phyloP scores from a whole-genome alignment of 30 jellyfish, hydroid and myxozoan genomes.

The Nemopilema nomurai region DNA sequence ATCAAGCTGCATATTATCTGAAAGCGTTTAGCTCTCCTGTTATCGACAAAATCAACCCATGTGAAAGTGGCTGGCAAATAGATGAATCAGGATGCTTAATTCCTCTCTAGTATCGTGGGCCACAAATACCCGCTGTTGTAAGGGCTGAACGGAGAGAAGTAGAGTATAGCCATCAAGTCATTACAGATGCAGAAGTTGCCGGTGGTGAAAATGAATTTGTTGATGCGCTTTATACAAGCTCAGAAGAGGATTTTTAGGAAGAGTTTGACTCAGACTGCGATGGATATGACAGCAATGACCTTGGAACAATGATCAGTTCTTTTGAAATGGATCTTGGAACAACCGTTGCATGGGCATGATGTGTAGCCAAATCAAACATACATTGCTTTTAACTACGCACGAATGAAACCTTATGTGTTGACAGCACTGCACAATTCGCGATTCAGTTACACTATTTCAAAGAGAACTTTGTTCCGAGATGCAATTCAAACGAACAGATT shows the following conservation, averaged over 20 bases:
- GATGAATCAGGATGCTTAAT: constrained; percentile 36
- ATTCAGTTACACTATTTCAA: background rate
- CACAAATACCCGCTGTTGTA: constrained; percentile 52
- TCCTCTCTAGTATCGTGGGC: constrained; percentile 67
- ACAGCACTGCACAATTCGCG: background rate
- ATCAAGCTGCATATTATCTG: constrained; percentile 39
- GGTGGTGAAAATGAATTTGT: constrained; percentile 46
- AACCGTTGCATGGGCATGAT: background rate
- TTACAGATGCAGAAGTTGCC: constrained; percentile 22
- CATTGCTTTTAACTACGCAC: background rate
- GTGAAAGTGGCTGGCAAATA: constrained; percentile 62
- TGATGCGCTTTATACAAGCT: constrained; percentile 52
- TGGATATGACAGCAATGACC: constrained; percentile 76
- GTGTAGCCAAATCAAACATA: background rate
- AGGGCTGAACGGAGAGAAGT: constrained; percentile 58
- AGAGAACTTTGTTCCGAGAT: background rate
- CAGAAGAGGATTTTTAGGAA: constrained; percentile 16
- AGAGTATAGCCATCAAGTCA: constrained; percentile 33
- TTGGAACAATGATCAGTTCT: too few relatives aligned
- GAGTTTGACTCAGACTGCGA: constrained; percentile 25
- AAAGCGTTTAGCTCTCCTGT: constrained; percentile 54
- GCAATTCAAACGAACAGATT: background rate
- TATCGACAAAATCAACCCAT: constrained; percentile 33
- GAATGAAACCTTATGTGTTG: background rate
- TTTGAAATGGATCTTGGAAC: background rate